These are phyloP conservation scores for Dilophus febrilis DNA, from an alignment of 2,888 invertebrate genomes.

Conservation along the genomic window DNA sequence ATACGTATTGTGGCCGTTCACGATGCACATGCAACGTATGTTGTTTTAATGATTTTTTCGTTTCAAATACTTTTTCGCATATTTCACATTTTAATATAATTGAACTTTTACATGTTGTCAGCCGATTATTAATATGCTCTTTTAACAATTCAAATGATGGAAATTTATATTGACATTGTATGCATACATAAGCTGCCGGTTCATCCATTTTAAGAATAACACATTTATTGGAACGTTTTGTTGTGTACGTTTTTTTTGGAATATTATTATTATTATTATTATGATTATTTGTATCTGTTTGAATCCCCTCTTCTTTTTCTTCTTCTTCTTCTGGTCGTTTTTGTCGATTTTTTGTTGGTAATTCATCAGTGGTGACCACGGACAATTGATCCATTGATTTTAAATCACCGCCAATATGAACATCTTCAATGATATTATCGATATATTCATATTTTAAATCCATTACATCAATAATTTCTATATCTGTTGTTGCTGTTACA, in stretches of 20 bases:
- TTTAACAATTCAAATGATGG: conserved; percentile 2
- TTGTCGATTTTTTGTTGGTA: no score
- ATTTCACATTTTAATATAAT: conserved; percentile 4
- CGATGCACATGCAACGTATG: conserved; percentile 5
- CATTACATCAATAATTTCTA: no score
- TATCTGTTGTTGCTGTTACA: no score
- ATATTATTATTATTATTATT: neutral
- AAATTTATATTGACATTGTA: conserved; percentile 6
- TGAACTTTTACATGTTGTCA: conserved; percentile 3
- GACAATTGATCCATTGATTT: no score
- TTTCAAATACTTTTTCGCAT: conserved; percentile 5
- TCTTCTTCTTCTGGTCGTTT: neutral
- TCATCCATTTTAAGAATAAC: conserved; percentile 5
- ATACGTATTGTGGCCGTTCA: conserved; percentile 1
- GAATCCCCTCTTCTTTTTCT: neutral
- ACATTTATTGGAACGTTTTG: neutral
- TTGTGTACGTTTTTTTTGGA: neutral
- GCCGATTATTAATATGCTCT: conserved; percentile 5
- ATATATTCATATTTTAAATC: no score
- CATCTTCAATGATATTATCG: no score
- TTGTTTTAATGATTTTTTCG: conserved; percentile 5
- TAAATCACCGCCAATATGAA: no score
- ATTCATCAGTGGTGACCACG: no score
- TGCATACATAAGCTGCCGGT: conserved; percentile 6
- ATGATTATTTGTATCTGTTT: neutral